A percentile compares a stretch with the other conserved stretches of the same genome.
Conservation (phyloP, 1,140 invertebrate genomes). For the Forficula auricularia region DNA sequence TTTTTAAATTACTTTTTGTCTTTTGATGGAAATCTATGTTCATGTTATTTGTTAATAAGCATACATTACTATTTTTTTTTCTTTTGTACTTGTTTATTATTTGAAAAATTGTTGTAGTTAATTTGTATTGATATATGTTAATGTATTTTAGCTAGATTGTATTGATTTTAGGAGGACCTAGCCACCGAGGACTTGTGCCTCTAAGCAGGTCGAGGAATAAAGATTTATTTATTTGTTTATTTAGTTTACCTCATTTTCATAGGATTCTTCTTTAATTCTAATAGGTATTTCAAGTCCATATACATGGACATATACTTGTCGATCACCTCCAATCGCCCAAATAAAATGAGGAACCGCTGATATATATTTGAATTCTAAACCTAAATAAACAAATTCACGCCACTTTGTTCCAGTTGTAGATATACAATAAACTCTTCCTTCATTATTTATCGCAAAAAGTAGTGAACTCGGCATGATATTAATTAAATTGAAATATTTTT, state of each 20-base stretch:
- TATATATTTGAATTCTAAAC: conserved; percentile 72
- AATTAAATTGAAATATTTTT: background rate
- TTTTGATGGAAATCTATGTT: too few relatives aligned
- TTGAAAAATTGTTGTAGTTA: too few relatives aligned
- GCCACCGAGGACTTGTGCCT: too few relatives aligned
- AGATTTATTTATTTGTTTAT: too few relatives aligned
- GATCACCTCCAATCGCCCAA: conserved; percentile 81
- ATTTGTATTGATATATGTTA: too few relatives aligned
- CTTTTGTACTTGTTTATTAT: too few relatives aligned
- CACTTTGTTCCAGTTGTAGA: conserved; percentile 60
- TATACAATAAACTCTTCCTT: conserved; percentile 66
- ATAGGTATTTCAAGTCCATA: conserved; percentile 78
- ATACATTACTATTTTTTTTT: too few relatives aligned
- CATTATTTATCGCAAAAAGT: conserved; percentile 70
- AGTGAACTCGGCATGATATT: conserved; percentile 55
- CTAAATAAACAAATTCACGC: conserved; percentile 66
- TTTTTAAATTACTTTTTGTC: too few relatives aligned
- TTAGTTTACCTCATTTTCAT: conserved; percentile 69
- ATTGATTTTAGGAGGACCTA: too few relatives aligned
- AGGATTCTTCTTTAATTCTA: conserved; percentile 71
- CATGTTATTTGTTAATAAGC: too few relatives aligned
- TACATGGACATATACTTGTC: conserved; percentile 79
- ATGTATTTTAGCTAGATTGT: too few relatives aligned
- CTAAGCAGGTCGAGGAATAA: too few relatives aligned
- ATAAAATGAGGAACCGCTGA: conserved; percentile 64